phyloP scores from a whole-genome alignment of 2,797 vertebrate species.

The Enteromius argenteus region DNA sequence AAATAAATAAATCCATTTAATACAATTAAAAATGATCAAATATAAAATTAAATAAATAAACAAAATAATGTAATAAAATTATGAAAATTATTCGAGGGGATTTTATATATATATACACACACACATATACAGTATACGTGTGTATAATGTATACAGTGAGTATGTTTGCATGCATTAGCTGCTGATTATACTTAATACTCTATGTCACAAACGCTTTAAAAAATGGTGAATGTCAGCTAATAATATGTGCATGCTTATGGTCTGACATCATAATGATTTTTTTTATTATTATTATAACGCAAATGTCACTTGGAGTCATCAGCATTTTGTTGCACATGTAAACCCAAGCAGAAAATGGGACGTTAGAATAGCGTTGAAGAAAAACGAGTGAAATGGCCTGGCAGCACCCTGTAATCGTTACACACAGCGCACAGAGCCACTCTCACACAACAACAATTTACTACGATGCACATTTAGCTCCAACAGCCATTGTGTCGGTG shows the following conservation, averaged over 20 bases:
- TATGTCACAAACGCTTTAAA: neutral
- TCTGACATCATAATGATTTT: neutral
- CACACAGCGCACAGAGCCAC: neutral
- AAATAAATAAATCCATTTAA: neutral
- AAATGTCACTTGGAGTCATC: neutral
- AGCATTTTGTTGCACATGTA: neutral
- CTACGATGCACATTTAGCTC: slow-evolving; percentile 8
- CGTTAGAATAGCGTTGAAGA: neutral
- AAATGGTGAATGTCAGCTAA: neutral
- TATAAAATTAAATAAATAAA: neutral
- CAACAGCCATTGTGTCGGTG: neutral
- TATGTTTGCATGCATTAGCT: neutral
- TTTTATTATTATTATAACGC: neutral
- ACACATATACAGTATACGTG: too few relatives aligned
- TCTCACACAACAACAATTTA: slow-evolving; percentile 16
- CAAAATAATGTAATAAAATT: neutral
- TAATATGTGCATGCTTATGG: neutral
- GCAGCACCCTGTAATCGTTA: neutral
- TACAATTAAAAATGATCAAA: neutral
- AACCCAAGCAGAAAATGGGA: neutral
- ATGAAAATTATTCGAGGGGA: too few relatives aligned
- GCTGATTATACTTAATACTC: neutral
- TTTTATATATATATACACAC: neutral
- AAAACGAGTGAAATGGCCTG: neutral
- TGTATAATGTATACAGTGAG: too few relatives aligned